phyloP scores from a whole-genome alignment of 2,113 vertebrate genomes.

The Xenus cinereus region DNA sequence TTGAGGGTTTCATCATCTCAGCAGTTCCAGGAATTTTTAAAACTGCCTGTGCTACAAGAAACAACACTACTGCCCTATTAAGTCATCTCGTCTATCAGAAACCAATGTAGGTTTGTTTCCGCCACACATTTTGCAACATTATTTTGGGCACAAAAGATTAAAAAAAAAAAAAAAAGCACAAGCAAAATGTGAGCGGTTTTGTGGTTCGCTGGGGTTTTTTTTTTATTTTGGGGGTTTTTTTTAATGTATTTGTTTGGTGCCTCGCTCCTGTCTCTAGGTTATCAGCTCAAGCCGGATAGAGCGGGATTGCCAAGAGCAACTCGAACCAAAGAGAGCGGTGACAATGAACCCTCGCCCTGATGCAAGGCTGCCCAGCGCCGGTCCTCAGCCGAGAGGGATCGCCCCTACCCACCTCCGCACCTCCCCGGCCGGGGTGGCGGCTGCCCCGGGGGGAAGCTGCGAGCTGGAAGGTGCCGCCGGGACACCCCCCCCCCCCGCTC shows the following conservation, averaged over 20 bases:
- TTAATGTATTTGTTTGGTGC: background rate
- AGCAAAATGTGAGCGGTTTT: background rate
- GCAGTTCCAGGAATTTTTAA: constrained; percentile 33
- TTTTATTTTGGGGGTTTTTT: background rate
- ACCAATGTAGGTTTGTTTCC: background rate
- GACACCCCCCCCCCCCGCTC: background rate
- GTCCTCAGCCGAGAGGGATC: background rate
- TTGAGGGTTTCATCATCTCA: background rate
- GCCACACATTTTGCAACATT: background rate
- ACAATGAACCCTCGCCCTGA: background rate
- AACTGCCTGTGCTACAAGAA: constrained; percentile 2
- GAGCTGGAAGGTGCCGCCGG: background rate
- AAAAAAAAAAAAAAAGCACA: background rate
- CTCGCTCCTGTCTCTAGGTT: background rate
- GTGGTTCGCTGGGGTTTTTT: background rate
- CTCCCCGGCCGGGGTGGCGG: background rate
- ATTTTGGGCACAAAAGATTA: background rate
- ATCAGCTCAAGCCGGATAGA: background rate
- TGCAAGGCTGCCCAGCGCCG: background rate
- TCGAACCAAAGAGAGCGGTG: background rate
- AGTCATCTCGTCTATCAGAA: background rate
- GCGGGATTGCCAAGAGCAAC: background rate
- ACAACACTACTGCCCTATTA: background rate
- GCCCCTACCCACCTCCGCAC: background rate
- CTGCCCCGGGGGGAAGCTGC: background rate